Conservation (phyloP, 2,797 vertebrate genomes). For the Cryptoprocta ferox region DNA sequence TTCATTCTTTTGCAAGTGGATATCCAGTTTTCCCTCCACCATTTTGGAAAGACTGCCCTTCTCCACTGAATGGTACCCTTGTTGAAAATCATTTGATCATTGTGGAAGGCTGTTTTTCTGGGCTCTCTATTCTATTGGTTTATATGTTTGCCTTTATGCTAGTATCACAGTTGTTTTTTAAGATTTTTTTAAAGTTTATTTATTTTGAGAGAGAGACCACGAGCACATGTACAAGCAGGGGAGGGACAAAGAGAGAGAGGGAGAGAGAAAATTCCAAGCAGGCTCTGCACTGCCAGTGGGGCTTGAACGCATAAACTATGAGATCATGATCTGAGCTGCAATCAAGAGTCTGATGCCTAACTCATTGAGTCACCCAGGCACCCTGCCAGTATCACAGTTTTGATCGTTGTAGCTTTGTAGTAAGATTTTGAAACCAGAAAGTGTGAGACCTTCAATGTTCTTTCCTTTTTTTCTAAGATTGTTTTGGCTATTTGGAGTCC, state of each 20-base stretch:
- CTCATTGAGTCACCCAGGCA: too few relatives aligned
- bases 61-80: neutral
- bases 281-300: too few relatives aligned
- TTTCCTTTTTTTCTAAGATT: slow-evolving; percentile 39
- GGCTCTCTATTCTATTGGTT: neutral
- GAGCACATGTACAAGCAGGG: too few relatives aligned
- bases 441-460: neutral
- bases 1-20: neutral
- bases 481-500: neutral
- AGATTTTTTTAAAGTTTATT: neutral
- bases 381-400: neutral
- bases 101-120: neutral
- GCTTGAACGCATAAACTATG: too few relatives aligned
- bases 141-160: neutral
- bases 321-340: too few relatives aligned
- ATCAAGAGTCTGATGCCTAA: too few relatives aligned
- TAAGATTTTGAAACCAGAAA: neutral
- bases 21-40: neutral
- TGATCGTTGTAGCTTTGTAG: neutral
- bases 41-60: neutral
- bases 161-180: neutral
- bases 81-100: neutral
- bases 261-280: too few relatives aligned
- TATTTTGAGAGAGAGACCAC: too few relatives aligned
- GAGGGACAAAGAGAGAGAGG: too few relatives aligned